Base-by-base conservation (phyloP, 2,113 vertebrate genomes). In the Cinclus cinclus region DNA sequence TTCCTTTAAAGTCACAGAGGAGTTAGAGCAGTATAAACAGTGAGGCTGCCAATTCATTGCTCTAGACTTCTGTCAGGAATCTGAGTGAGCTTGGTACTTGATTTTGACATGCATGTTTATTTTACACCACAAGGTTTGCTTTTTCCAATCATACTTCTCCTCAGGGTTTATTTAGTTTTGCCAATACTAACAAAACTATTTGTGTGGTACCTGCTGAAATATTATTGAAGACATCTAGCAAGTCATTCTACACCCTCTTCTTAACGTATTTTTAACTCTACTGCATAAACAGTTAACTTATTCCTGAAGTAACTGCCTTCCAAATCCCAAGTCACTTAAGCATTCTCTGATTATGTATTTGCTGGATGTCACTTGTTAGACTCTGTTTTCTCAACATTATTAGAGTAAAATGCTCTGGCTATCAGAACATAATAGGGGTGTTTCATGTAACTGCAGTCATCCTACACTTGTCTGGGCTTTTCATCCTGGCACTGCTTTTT, bases 241-340 rank as follows among this genome's bases (percentile, higher is more conserved):
- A 96, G 92, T 94, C 71, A 96, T 92, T 96, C 96, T 96, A 94
- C 95, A 97, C 96, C 80, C 83, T 92, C 85, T 92, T 97, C 96
- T 96, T 76, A 59, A 95, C 19, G 0, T 98, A 87, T 96, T 96
- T 96, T 97, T 92, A 96, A 95, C 91, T 97, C 94, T 75, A 73
- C 79, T 96, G 95, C 95, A 92, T 96, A 96, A 97, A 97, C 94
- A 95, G 91, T 95, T 73, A 89, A 83, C 65, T 85, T 92, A 89
- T 75, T 95, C 64, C 65, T 52, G 69, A 88, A 96, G 81, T 70
- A 95, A 91, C 87, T 55, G 83, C 76, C 94, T 97, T 98, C 94
- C 83, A 80, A 93, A 46, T 75, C 88, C 87, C 69, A 82, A 80
- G 49, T 41, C 87, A 55, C 65, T 75, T 82, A 63, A 71, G 90